These are phyloP conservation scores for Porites lutea DNA, from an alignment of 64 coral and sea anemone species.

Conservation along the genomic window DNA sequence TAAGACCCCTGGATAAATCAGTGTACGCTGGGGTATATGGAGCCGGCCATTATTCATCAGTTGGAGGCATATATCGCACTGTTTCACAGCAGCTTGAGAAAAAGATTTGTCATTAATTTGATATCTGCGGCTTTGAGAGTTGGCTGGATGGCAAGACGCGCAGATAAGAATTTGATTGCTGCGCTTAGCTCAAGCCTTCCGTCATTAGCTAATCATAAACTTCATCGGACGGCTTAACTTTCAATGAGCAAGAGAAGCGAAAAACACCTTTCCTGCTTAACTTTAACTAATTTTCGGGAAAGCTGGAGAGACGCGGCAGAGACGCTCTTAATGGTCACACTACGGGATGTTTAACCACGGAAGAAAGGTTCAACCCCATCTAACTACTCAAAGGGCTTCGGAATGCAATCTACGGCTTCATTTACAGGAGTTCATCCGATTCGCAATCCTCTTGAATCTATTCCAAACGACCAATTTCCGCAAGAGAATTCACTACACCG, in stretches of 20 bases:
- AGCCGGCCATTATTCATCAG: slow-evolving; percentile 24
- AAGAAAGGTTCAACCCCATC: neutral
- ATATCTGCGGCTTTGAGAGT: neutral
- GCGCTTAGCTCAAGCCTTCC: slow-evolving; percentile 6
- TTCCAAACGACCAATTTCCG: slow-evolving; percentile 36
- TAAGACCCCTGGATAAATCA: slow-evolving; percentile 35
- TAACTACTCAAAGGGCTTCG: neutral
- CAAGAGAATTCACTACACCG: neutral
- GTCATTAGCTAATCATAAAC: slow-evolving; percentile 8
- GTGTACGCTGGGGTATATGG: neutral
- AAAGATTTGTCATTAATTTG: neutral
- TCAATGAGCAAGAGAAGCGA: neutral
- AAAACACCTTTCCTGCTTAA: neutral
- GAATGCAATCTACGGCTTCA: neutral
- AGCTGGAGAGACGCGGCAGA: neutral
- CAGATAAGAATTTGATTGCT: slow-evolving; percentile 45
- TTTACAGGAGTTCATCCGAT: slow-evolving; percentile 20
- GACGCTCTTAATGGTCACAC: neutral
- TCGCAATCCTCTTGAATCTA: slow-evolving; percentile 17
- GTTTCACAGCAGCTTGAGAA: neutral
- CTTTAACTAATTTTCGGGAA: neutral
- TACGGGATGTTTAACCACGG: neutral
- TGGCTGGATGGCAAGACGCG: slow-evolving; percentile 7
- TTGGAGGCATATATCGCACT: neutral
- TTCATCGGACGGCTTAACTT: slow-evolving; percentile 30